Evolutionary conservation across 2,888 invertebrate species (phyloP), one percentile per base, ranked within the genome.

Genomic region (Eupithecia vulgata): DNA sequence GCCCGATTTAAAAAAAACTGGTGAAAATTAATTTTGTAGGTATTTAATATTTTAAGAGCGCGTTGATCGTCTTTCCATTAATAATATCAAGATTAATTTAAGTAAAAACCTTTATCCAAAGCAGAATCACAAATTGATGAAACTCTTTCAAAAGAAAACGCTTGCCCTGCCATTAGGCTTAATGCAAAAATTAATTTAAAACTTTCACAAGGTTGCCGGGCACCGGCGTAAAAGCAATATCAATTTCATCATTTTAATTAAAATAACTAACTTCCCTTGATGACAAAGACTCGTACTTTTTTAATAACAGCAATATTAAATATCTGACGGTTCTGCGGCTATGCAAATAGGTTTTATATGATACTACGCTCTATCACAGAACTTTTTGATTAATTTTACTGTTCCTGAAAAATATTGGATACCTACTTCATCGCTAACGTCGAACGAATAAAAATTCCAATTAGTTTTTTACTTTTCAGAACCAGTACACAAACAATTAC

Each of bases 161-260:
- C 90, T 92, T 64, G 62, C 67, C 67, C 87, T 91, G 91, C 91
- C 87, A 93, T 94, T 93, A 93, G 91, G 90, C 91, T 91, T 92
- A 92, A 93, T 93, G 92, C 92, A 92, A 94, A 94, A 94, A 94
- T 93, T 94, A 93, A 94, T 94, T 94, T 94, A 91, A 68, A 94
- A 94, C 92, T 94, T 93, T 91, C 89, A 91, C 92, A 92, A 94
- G 93, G 91, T 91, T 92, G 88, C 84, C 85, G 89, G 88, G 90
- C 88, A 89, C 86, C 86, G 85, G 85, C 91, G 90, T 90, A 90
- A 94, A 93, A 90, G 93, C 93, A 93, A 94, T 94, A 94, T 94
- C 94, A 94, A 94, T 94, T 94, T 94, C 93, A 94, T 94, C 93
- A 94, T 94, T 95, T 94, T 95, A 94, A 95, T 94, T 95, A 91